Evolutionary conservation across 2,888 invertebrate genomes (phyloP), one percentile per base, ranked within the genome.

Genomic region (Orthosia cruda): DNA sequence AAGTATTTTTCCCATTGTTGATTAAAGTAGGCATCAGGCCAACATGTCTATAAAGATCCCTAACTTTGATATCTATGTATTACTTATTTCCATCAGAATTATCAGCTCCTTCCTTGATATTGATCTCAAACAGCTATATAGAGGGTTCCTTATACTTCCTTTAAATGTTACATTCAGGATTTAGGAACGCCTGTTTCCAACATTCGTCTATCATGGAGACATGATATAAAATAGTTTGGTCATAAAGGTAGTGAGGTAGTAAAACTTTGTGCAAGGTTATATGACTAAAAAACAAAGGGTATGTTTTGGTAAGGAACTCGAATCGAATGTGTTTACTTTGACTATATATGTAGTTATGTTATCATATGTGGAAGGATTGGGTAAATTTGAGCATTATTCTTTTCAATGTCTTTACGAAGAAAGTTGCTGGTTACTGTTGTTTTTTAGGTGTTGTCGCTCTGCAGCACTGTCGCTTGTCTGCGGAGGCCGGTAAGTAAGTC

Each of bases 191-290:
- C 62, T 83, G 79, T 68, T 76, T 3, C 32, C n/a, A 69, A 72
- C 26, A 61, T 59, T 26, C 76, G 45, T 77, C 71, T 40, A 74
- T 77, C 69, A 63, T 16, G 52, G 13, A 58, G 50, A 72, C 66
- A 58, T 57, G 50, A 50, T 77, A 88, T 85, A 75, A 85, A 85
- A 80, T 80, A 82, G 86, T 86, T 86, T 18, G 23, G 73, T 45
- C 67, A 74, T 77, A 87, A 87, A 87, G 83, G 88, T 87, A 77
- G 73, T 66, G 54, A 62, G 26, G 61, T 62, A 61, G 50, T 54
- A 32, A 45, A 84, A 77, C 62, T 79, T 75, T 50, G 61, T 68
- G 80, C 87, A 80, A 88, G 79, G 77, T 71, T 76, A 23, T 20
- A 32, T 32, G 45, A 47, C 59, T 70, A 83, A 80, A 83, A 83